Conservation (phyloP, 2,113 vertebrate genomes). For the Chaetodon trifascialis region DNA sequence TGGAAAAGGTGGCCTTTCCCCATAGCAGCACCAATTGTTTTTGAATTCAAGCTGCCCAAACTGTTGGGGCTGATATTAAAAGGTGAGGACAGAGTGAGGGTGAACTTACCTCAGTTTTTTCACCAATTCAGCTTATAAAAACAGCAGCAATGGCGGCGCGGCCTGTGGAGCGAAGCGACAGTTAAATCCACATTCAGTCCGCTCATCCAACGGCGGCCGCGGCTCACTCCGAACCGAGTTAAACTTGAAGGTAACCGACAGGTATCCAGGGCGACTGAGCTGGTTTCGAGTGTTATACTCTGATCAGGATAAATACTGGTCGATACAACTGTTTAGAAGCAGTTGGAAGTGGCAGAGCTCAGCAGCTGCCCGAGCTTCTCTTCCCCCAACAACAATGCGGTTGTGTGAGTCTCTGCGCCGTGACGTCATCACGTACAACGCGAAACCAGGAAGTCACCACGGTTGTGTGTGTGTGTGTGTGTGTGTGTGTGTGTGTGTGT, state of each 20-base stretch:
- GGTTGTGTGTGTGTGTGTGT: background rate
- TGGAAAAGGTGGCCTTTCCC: conserved; percentile 20
- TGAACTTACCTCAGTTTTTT: conserved; percentile 70
- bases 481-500: too few relatives aligned
- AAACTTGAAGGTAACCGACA: conserved; percentile 23
- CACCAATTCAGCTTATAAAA: conserved; percentile 63
- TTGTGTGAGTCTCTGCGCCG: conserved; percentile 59
- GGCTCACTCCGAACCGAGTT: conserved; percentile 63
- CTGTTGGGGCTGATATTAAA: too few relatives aligned
- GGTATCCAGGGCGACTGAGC: conserved; percentile 72
- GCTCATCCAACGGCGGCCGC: conserved; percentile 70
- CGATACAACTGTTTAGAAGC: background rate
- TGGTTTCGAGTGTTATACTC: background rate
- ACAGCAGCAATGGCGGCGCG: conserved; percentile 80
- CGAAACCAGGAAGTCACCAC: conserved; percentile 17
- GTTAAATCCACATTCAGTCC: conserved; percentile 81
- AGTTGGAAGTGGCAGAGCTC: conserved; percentile 57
- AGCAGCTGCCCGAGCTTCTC: conserved; percentile 75
- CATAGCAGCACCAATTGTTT: fast-evolving
- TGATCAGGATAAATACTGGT: conserved; percentile 15
- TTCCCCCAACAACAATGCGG: conserved; percentile 88
- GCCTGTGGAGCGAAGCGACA: conserved; percentile 77
- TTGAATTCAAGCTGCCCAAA: fast-evolving
- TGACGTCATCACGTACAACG: conserved; percentile 72
- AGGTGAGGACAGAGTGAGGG: too few relatives aligned